These are phyloP conservation scores for Drosophila insularis DNA, from an alignment of 1,140 invertebrate species.

Conservation along the genomic window DNA sequence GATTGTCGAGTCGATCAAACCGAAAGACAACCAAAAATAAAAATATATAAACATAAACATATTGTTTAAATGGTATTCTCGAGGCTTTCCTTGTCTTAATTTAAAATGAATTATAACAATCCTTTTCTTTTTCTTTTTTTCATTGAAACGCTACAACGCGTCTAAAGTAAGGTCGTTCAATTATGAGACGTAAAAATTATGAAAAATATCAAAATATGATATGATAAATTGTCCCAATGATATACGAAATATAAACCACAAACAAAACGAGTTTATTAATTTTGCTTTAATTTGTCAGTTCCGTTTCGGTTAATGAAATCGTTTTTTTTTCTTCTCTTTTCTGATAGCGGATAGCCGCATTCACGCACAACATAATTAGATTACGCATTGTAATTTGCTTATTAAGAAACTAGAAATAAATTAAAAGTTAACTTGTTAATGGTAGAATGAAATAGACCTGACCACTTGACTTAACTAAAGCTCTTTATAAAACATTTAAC, in stretches of 20 bases:
- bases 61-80: conserved; percentile 3
- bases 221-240: conserved; percentile 1
- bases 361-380: not conserved
- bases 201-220: conserved; percentile 18
- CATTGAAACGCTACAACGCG: conserved; percentile 16
- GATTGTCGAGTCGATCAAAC: conserved; percentile 1
- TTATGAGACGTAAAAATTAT: conserved; percentile 24
- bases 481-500: no score
- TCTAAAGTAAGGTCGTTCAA: conserved; percentile 16
- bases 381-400: not conserved
- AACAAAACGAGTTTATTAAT: conserved; percentile 1
- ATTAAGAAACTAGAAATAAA: not conserved
- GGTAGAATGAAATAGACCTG: no score
- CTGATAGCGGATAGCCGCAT: not conserved
- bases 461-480: no score
- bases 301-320: conserved; percentile 1
- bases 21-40: not conserved
- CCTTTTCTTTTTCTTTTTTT: conserved; percentile 6
- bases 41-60: not conserved
- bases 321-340: not conserved
- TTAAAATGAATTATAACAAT: not conserved
- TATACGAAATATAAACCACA: not conserved
- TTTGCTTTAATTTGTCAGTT: not conserved
- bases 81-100: conserved; percentile 8
- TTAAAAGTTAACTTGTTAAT: not conserved